These are phyloP conservation scores for Bombus confusus DNA, from an alignment of 1,140 invertebrate genomes.

Conservation along the genomic window DNA sequence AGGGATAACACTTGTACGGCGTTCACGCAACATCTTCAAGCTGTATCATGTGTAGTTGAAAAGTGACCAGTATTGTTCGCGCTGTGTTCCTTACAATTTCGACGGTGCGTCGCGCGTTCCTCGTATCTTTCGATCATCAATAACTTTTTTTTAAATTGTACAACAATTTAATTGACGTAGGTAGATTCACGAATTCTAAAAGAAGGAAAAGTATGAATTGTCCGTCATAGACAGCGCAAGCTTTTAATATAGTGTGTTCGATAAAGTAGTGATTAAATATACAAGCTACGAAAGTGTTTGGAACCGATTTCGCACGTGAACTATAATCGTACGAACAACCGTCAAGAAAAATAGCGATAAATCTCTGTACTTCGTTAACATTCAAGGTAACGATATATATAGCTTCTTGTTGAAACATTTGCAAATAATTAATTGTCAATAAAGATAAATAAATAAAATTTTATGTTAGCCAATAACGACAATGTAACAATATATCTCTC, in stretches of 20 bases:
- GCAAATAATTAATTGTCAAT: slow-evolving; percentile 1
- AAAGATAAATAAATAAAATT: neutral
- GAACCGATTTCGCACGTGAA: neutral
- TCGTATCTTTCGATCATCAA: neutral
- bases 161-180: neutral
- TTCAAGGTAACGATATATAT: slow-evolving; percentile 24
- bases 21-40: slow-evolving; percentile 12
- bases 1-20: slow-evolving; percentile 21
- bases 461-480: neutral
- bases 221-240: neutral
- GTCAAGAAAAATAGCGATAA: slow-evolving; percentile 15
- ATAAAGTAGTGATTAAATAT: neutral
- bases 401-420: slow-evolving; percentile 1
- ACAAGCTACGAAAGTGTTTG: neutral
- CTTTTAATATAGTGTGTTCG: neutral
- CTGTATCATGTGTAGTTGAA: slow-evolving; percentile 23
- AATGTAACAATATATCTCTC: neutral
- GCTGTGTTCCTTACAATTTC: slow-evolving; percentile 29
- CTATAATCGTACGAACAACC: neutral
- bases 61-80: slow-evolving; percentile 39
- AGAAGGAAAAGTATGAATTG: neutral
- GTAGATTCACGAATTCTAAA: neutral
- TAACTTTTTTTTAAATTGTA: neutral
- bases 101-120: neutral
- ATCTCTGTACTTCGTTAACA: neutral